phyloP scores from a whole-genome alignment of 2,113 vertebrate genomes.

The Oreamnos americanus region DNA sequence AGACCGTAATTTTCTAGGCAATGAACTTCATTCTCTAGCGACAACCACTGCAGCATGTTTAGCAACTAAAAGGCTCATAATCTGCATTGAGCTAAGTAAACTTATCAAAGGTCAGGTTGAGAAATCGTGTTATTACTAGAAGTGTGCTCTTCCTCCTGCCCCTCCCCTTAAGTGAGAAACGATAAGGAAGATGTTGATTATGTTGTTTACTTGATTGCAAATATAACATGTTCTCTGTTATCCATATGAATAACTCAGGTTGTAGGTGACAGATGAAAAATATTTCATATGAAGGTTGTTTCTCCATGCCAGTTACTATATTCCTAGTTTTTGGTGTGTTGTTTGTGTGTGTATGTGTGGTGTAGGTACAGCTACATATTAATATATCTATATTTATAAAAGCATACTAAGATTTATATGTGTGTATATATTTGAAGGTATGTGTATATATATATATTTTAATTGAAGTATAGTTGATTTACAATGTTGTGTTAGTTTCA shows the following conservation, averaged over 20 bases:
- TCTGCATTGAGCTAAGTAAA: neutral
- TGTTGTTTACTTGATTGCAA: conserved; percentile 1
- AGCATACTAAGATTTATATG: neutral
- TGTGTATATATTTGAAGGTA: neutral
- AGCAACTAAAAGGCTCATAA: neutral
- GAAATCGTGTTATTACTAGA: neutral
- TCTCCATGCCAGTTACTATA: neutral
- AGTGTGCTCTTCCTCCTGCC: neutral
- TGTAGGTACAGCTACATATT: neutral
- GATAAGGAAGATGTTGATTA: neutral
- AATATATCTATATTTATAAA: neutral
- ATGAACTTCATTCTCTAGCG: neutral
- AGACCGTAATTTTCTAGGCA: neutral
- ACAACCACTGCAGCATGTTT: neutral
- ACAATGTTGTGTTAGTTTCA: neutral
- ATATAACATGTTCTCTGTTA: neutral
- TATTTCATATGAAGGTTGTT: neutral
- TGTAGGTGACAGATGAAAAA: neutral
- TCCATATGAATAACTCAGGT: neutral
- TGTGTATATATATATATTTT: neutral
- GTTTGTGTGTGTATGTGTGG: neutral
- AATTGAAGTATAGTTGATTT: neutral
- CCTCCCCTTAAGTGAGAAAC: neutral
- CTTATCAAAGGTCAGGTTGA: neutral
- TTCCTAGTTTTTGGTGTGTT: neutral